Evolutionary conservation across 1,140 invertebrate species (phyloP), one percentile per base, ranked within the genome.

Genomic region (Pygmarrhopalites habei): DNA sequence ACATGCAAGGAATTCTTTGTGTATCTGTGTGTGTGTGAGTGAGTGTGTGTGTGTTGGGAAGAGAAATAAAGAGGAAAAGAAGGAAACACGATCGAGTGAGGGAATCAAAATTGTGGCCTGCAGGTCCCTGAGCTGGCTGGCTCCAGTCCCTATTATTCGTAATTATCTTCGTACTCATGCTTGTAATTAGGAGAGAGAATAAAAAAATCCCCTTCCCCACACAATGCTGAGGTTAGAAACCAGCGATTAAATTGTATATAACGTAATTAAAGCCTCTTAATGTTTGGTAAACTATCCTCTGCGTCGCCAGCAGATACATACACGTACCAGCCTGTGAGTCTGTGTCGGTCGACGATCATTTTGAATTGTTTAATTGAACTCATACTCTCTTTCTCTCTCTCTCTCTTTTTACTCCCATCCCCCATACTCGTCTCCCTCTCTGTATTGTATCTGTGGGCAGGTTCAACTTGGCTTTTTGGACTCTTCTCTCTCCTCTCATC

Each of bases 261-360:
- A 64, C 66, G 66, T 68, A 68, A 68, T 68, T 64, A 64, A 68
- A 68, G 57, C 62, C 44, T 68, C 59, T 68, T 68, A 64, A 68
- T 64, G 60, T 67, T 67, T 62, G 30, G 59, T 61, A 61, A 64
- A 60, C 58, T 64, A 68, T 64, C 53, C 52, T 51, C 41, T 59
- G 29, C 60, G 58, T 65, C 63, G 63, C 63, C 63, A 60, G 39
- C 58, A 59, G 41, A 65, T 49, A 39, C 41, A n/a, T n/a, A 44
- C 4, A 41, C 32, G 21, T 7, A 39, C 14, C 28, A n/a, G 44
- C n/a, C 44, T 19, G 5, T 25, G 39, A 12, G 32, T 35, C 32
- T 35, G 32, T 35, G 32, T 35, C 17, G 44, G 32, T 35, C 17
- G 44, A n/a, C 44, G 44, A 35, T 35, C n/a, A n/a, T n/a, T n/a